Evolutionary conservation across 2,797 vertebrate species (phyloP).

Genomic region (Enteromius unitaeniatus): DNA sequence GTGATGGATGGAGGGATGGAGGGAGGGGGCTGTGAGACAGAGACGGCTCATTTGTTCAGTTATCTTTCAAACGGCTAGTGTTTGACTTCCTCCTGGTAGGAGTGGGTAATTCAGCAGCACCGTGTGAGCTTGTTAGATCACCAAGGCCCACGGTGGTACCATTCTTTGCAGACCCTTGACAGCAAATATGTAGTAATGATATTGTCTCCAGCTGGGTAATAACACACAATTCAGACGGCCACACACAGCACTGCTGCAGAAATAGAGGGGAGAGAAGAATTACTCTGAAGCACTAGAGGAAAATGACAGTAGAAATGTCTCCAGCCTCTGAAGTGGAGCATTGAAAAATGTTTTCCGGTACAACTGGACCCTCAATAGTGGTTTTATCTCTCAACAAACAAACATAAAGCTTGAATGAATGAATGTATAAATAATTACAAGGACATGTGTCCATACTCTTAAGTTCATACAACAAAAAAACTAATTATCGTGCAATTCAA

Average conservation of each 20-base stretch:
- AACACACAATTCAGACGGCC: conserved; percentile 86
- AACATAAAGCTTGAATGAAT: conserved; percentile 40
- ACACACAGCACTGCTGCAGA: conserved; percentile 80
- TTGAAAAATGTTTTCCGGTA: conserved; percentile 63
- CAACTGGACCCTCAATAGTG: conserved; percentile 65
- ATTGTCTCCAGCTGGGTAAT: conserved; percentile 90
- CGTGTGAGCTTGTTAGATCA: conserved; percentile 87
- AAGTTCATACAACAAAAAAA: not conserved
- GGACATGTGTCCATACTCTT: not conserved
- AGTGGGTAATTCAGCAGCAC: conserved; percentile 85
- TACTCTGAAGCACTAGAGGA: conserved; percentile 83
- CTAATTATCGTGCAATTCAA: not conserved
- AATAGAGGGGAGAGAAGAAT: conserved; percentile 80
- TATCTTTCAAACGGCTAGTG: conserved; percentile 82
- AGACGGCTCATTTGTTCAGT: conserved; percentile 79
- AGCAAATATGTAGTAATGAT: conserved; percentile 89
- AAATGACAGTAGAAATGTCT: conserved; percentile 86
- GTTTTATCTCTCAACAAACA: conserved; percentile 56
- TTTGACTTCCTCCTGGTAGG: conserved; percentile 84
- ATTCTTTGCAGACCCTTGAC: conserved; percentile 88
- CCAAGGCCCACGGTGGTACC: conserved; percentile 82
- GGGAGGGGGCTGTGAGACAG: conserved; percentile 52
- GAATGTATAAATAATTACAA: conserved; percentile 23
- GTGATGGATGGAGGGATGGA: conserved; percentile 30
- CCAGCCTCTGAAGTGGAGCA: conserved; percentile 79